phyloP scores from a whole-genome alignment of 1,140 invertebrate genomes.

The Cherax quadricarinatus region DNA sequence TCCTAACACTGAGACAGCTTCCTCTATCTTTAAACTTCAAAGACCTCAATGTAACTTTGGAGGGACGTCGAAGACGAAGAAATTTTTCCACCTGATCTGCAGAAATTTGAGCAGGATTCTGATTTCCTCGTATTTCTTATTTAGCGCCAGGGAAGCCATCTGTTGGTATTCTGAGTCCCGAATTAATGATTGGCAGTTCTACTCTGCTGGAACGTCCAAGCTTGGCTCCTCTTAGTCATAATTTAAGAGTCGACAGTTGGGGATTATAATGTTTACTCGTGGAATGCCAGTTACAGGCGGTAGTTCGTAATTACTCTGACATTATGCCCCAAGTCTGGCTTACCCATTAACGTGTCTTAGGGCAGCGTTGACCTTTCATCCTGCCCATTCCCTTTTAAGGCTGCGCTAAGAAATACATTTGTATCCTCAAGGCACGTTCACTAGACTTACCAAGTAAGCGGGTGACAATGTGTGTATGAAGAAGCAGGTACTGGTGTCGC shows the following conservation, averaged over 20 bases:
- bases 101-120: neutral
- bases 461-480: neutral
- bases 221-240: conserved; percentile 39
- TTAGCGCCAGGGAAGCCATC: neutral
- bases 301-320: conserved; percentile 26
- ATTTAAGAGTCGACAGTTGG: conserved; percentile 43
- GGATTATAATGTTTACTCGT: conserved; percentile 36
- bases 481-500: neutral
- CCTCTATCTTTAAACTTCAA: neutral
- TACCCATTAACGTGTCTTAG: conserved; percentile 11
- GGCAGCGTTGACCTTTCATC: conserved; percentile 9
- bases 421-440: neutral
- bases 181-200: conserved; percentile 35
- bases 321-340: conserved; percentile 33
- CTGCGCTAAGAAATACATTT: neutral
- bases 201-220: conserved; percentile 7
- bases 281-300: conserved; percentile 35
- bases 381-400: neutral
- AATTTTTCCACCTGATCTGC: neutral
- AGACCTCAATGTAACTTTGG: neutral
- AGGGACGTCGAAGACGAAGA: neutral
- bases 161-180: neutral
- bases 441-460: neutral
- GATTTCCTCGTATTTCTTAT: neutral
- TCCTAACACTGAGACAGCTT: neutral